Evolutionary conservation across 2,888 invertebrate genomes (phyloP).

Genomic region (Allygus modestus): DNA sequence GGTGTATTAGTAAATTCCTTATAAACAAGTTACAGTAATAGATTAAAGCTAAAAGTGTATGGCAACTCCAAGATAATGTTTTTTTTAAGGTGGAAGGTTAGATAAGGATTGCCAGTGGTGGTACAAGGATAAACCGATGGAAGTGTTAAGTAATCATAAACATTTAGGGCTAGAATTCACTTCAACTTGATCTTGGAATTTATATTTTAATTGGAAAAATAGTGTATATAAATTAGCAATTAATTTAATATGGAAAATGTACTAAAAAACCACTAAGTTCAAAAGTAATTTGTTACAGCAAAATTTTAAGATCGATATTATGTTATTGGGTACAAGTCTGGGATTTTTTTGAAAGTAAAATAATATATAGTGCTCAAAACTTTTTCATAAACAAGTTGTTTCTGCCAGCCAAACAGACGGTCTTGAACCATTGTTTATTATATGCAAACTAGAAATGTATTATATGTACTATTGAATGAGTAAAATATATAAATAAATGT

Average conservation of each 20-base stretch:
- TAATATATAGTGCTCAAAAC: conserved; percentile 27
- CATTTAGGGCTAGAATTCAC: conserved; percentile 48
- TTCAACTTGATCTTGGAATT: conserved; percentile 19
- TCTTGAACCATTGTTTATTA: too few species aligned
- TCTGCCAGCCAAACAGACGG: too few species aligned
- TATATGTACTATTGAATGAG: too few species aligned
- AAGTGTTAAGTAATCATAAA: conserved; percentile 46
- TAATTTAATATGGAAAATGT: conserved; percentile 45
- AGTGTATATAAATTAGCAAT: conserved; percentile 24
- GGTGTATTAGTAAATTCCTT: too few species aligned
- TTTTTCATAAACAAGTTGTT: conserved; percentile 57
- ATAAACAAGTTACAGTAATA: too few species aligned
- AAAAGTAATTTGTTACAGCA: conserved; percentile 49
- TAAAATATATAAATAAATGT: too few species aligned
- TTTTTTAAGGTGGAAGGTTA: conserved; percentile 53
- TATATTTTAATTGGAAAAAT: background rate
- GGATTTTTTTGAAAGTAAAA: conserved; percentile 44
- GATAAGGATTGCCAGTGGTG: background rate
- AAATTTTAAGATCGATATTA: conserved; percentile 41
- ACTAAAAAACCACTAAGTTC: background rate
- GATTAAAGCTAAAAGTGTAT: too few species aligned
- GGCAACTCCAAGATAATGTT: conserved; percentile 69
- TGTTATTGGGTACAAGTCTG: conserved; percentile 49
- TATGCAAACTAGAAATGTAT: too few species aligned
- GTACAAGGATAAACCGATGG: conserved; percentile 17